Evolutionary conservation across 2,797 vertebrate genomes (phyloP).

Genomic region (Heteromormyrus szaboi): DNA sequence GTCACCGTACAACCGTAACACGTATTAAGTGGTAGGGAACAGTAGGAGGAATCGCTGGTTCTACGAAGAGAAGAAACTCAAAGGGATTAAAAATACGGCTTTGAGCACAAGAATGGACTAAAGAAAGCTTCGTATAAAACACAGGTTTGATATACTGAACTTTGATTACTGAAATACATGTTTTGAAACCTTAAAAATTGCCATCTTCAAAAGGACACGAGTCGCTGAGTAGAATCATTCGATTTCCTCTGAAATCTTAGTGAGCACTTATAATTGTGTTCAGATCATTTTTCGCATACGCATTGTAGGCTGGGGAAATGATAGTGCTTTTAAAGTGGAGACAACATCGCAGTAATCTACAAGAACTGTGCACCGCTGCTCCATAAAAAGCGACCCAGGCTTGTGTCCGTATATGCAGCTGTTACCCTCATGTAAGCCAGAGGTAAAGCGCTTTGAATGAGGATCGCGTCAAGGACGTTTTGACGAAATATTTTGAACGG

Average conservation of each 20-base stretch:
- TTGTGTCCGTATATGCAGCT: background rate
- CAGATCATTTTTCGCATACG: background rate
- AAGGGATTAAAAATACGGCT: background rate
- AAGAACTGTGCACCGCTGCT: background rate
- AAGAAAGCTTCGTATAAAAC: background rate
- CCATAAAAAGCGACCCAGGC: background rate
- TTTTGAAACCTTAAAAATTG: background rate
- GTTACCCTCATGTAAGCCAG: background rate
- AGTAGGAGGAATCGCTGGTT: background rate
- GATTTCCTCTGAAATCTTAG: background rate
- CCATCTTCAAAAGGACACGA: background rate
- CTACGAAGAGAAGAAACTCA: background rate
- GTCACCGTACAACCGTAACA: conserved; percentile 8
- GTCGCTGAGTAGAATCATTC: background rate
- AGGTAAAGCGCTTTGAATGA: background rate
- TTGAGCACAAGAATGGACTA: conserved; percentile 3
- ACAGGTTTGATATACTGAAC: conserved; percentile 2
- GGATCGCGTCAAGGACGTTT: conserved; percentile 2
- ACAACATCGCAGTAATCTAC: background rate
- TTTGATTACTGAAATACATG: background rate
- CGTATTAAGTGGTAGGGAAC: conserved; percentile 13
- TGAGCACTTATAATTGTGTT: background rate
- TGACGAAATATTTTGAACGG: background rate
- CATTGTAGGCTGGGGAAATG: background rate
- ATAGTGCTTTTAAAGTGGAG: background rate